phyloP scores from a whole-genome alignment of 2,888 invertebrate species.

The Harpalus rufipes region DNA sequence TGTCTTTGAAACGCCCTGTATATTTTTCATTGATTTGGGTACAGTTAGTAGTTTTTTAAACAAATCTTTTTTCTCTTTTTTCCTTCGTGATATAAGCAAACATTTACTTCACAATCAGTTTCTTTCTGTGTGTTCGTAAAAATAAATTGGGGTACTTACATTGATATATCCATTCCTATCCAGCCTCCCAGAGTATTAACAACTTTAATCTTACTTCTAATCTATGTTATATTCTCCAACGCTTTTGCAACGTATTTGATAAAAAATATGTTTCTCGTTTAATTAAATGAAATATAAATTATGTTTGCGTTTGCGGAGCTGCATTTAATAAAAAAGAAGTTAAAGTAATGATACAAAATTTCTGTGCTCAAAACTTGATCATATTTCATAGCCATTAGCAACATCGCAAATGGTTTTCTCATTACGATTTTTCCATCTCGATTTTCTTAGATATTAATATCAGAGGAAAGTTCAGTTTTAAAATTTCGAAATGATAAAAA shows the following conservation, averaged over 20 bases:
- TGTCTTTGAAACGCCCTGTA: too few relatives aligned
- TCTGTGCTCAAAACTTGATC: neutral
- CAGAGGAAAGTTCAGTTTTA: too few relatives aligned
- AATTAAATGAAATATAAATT: conserved; percentile 44
- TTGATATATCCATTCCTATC: conserved; percentile 27
- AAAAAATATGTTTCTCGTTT: conserved; percentile 18
- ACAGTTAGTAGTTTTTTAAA: neutral
- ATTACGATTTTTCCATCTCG: neutral
- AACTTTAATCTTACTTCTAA: conserved; percentile 27
- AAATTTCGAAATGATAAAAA: too few relatives aligned
- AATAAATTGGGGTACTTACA: conserved; percentile 42
- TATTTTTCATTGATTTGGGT: too few relatives aligned
- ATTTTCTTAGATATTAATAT: too few relatives aligned
- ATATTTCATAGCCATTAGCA: conserved; percentile 48
- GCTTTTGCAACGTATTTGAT: neutral
- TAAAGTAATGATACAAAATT: conserved; percentile 1
- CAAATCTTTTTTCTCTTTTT: neutral
- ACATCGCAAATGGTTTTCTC: neutral
- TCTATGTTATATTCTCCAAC: conserved; percentile 7
- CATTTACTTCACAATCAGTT: neutral
- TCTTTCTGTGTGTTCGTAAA: conserved; percentile 10
- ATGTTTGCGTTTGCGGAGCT: neutral
- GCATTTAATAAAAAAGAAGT: neutral
- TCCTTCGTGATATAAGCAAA: neutral
- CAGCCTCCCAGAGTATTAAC: conserved; percentile 12